A percentile compares a stretch with the other conserved stretches of the same genome.
phyloP scores from a whole-genome alignment of 1,140 invertebrate genomes.

The Periplaneta americana region DNA sequence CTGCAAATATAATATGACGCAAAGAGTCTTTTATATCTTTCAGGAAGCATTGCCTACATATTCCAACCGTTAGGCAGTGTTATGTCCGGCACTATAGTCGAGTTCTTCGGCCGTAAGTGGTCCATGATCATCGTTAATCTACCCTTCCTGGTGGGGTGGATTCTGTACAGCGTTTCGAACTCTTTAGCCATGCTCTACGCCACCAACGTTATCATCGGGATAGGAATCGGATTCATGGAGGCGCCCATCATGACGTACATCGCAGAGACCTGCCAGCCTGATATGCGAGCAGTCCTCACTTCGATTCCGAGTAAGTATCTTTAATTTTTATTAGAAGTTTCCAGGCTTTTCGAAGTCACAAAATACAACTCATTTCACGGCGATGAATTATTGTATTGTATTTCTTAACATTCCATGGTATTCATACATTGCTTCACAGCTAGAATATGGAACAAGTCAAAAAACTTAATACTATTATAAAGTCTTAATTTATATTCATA shows the following conservation, averaged over 20 bases:
- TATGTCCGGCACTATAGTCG: constrained; percentile 1
- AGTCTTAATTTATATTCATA: no score
- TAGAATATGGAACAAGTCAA: no score
- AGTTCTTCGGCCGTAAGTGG: constrained; percentile 6
- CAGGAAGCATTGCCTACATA: constrained; percentile 16
- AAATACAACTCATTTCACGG: no score
- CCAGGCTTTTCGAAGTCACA: no score
- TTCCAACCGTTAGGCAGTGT: constrained; percentile 8
- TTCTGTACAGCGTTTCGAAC: neutral
- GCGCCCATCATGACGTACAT: constrained; percentile 16
- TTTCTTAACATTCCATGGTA: no score
- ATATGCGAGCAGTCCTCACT: constrained; percentile 6
- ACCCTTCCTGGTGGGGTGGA: constrained; percentile 7
- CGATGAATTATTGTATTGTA: no score
- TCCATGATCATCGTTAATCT: constrained; percentile 16
- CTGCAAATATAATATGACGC: no score
- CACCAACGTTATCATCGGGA: constrained; percentile 2
- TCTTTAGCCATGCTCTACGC: neutral
- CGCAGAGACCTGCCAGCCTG: constrained; percentile 8
- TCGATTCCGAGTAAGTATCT: neutral
- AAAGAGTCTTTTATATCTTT: no score
- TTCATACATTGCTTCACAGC: no score
- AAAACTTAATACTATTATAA: no score
- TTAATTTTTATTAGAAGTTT: no score
- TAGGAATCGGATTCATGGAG: constrained; percentile 12